A percentile compares a stretch with the other conserved stretches of the same genome.
Evolutionary conservation across 1,140 invertebrate genomes (phyloP).

Genomic region (Asbolus verrucosus): DNA sequence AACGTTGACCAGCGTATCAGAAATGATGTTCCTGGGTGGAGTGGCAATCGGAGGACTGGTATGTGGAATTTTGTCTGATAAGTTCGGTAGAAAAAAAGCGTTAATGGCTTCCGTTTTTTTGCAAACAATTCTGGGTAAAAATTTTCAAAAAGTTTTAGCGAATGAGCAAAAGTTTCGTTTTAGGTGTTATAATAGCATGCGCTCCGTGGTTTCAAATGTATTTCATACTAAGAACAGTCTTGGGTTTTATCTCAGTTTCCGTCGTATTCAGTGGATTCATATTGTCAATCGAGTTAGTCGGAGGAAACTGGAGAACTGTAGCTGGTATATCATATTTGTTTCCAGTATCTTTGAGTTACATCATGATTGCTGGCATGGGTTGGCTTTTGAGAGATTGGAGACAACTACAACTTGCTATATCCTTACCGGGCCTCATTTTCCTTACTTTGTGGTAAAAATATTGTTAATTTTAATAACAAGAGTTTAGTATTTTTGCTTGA

Average conservation of each 20-base stretch:
- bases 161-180: constrained; percentile 36
- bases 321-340: constrained; percentile 80
- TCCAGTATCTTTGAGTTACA: constrained; percentile 78
- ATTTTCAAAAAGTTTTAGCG: background rate
- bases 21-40: constrained; percentile 77
- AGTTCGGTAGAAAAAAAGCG: constrained; percentile 81
- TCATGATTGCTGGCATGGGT: constrained; percentile 78
- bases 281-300: constrained; percentile 78
- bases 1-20: constrained; percentile 73
- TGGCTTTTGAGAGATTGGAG: constrained; percentile 80
- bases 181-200: constrained; percentile 72
- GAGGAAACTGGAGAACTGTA: constrained; percentile 79
- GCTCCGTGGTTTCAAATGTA: constrained; percentile 75
- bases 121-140: constrained; percentile 73
- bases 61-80: constrained; percentile 79
- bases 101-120: constrained; percentile 77
- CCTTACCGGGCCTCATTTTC: constrained; percentile 76
- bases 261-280: constrained; percentile 81
- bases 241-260: constrained; percentile 78
- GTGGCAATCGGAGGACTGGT: constrained; percentile 77
- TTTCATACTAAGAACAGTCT: constrained; percentile 70
- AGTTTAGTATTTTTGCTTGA: no score
- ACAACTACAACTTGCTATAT: constrained; percentile 77
- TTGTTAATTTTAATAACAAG: constrained; percentile 50
- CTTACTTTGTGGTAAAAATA: constrained; percentile 74